Evolutionary conservation across 2,888 invertebrate species (phyloP).

Genomic region (Rutpela maculata): DNA sequence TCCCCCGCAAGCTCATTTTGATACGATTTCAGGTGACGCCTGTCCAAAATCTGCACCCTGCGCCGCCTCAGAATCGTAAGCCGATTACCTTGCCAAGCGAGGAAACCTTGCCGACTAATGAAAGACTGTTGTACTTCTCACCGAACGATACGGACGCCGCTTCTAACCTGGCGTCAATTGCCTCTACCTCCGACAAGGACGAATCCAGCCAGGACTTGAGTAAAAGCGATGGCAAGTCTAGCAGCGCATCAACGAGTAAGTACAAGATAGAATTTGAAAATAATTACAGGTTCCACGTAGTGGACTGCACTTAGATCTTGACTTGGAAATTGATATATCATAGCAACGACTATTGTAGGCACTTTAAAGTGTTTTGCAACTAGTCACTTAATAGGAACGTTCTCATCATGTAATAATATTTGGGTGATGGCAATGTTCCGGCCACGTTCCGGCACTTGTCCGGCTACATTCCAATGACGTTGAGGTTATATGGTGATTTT

Average conservation of each 20-base stretch:
- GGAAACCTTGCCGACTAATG: conserved; percentile 74
- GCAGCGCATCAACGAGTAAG: conserved; percentile 53
- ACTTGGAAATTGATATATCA: too few relatives aligned
- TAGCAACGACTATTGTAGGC: too few relatives aligned
- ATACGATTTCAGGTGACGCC: conserved; percentile 48
- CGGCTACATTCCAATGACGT: too few relatives aligned
- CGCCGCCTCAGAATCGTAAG: conserved; percentile 62
- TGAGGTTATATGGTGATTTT: too few relatives aligned
- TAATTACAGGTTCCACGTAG: too few relatives aligned
- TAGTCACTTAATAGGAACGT: too few relatives aligned
- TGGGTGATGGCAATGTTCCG: too few relatives aligned
- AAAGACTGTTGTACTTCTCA: conserved; percentile 76
- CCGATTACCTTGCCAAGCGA: conserved; percentile 74
- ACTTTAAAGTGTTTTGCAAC: too few relatives aligned
- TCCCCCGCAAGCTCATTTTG: too few relatives aligned
- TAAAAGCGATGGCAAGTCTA: conserved; percentile 54
- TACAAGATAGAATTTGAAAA: neutral
- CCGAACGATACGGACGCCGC: conserved; percentile 70
- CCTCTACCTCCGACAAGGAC: conserved; percentile 54
- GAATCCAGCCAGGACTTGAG: conserved; percentile 56
- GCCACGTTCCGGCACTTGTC: too few relatives aligned
- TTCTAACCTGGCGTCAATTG: conserved; percentile 52
- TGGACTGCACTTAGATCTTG: too few relatives aligned
- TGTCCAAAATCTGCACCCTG: conserved; percentile 47
- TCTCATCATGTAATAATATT: too few relatives aligned